These are phyloP conservation scores for Opisthocomus hoazin DNA, from an alignment of 2,113 vertebrate genomes.

Conservation along the genomic window DNA sequence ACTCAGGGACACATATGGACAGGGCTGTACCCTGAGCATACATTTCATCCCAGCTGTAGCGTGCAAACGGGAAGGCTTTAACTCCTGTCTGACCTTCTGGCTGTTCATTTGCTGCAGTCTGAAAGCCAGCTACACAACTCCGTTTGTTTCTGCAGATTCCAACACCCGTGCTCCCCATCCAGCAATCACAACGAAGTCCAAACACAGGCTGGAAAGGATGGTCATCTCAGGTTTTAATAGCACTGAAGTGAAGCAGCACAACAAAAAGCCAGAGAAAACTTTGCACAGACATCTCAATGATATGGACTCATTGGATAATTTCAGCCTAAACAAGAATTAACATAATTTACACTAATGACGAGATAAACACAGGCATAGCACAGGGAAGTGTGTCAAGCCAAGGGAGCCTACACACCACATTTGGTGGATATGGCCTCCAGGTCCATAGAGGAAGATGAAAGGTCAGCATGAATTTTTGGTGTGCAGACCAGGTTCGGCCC, in stretches of 20 bases:
- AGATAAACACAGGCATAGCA: too few relatives aligned
- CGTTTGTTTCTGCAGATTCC: not conserved
- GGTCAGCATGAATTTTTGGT: fast-evolving
- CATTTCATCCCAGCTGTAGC: not conserved
- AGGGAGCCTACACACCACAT: fast-evolving
- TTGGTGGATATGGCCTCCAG: fast-evolving
- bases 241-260: not conserved
- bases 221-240: not conserved
- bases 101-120: not conserved
- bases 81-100: not conserved
- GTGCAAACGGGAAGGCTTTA: not conserved
- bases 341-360: fast-evolving
- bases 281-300: not conserved
- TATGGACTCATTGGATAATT: not conserved
- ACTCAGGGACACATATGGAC: too few relatives aligned
- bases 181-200: not conserved
- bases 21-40: not conserved
- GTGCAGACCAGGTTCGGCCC: not conserved
- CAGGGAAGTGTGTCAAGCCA: not conserved
- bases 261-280: not conserved
- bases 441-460: not conserved
- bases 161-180: not conserved
- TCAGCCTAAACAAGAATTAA: not conserved
- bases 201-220: not conserved
- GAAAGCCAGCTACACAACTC: not conserved